Percentiles rank a stretch among this genome's conserved stretches.
phyloP scores from a whole-genome alignment of 2,888 invertebrate species.

The Crematogaster levior region DNA sequence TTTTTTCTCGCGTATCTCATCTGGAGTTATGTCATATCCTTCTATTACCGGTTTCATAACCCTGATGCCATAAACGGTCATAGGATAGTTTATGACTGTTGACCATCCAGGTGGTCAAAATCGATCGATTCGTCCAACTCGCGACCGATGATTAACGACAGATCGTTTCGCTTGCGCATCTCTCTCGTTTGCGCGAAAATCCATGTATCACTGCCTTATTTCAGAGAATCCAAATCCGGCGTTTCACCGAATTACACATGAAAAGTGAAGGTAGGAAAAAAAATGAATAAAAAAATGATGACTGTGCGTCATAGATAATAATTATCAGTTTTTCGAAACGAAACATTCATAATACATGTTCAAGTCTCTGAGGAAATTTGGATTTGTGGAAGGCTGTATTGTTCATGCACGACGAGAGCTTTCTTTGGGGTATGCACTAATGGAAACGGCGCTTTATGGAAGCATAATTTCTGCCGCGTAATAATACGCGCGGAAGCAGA shows the following conservation, averaged over 20 bases:
- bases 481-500: conserved; percentile 16
- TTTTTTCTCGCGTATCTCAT: background rate
- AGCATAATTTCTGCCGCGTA: conserved; percentile 20
- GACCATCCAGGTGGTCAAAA: conserved; percentile 28
- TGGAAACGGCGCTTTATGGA: background rate
- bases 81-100: conserved; percentile 45
- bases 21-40: background rate
- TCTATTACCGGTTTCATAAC: background rate
- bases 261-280: too few species aligned
- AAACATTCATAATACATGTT: background rate
- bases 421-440: background rate
- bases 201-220: conserved; percentile 47
- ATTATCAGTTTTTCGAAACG: background rate
- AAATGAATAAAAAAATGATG: background rate
- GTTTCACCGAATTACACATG: background rate
- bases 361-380: conserved; percentile 24
- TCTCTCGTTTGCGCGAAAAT: conserved; percentile 63
- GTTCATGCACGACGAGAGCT: background rate
- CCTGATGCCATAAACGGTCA: background rate
- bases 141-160: conserved; percentile 68
- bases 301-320: background rate
- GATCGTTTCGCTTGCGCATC: conserved; percentile 58
- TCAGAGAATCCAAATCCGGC: background rate
- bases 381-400: background rate
- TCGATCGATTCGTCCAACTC: conserved; percentile 45